Evolutionary conservation across 2,113 vertebrate genomes (phyloP), one percentile per base, ranked within the genome.

Genomic region (Eonycteris spelaea): DNA sequence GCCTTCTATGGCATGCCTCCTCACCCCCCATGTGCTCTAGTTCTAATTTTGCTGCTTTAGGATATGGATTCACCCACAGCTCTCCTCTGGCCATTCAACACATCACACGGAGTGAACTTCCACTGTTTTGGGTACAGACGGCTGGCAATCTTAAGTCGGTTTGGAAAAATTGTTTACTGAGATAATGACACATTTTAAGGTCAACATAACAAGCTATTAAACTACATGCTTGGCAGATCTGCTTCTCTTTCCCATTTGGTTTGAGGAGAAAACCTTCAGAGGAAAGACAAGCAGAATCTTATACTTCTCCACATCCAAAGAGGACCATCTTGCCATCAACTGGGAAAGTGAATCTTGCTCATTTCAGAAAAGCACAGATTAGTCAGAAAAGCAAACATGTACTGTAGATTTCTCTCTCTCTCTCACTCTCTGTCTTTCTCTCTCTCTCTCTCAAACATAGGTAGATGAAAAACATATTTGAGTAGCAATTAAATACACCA

Each of bases 381-480:
- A 94, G 16, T 91, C 43, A 86, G 33, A 57, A 97, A 91, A 79
- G 55, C 40, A 89, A 93, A 87, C 59, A 24, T 55, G 28, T 68
- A 59, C 68, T 59, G 33, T n/a, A 74, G 14, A 61, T 87, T 53
- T 86, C 68, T 63, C 26, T 70, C 30, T 65, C 13, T 45, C 22
- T 63, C 30, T 91, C 22, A 82, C 9, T 61, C 28, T 35, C 74
- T 90, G 30, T 94, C 43, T 73, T 53, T 87, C 35, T 80, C 28
- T 75, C 26, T 94, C 28, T 77, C 6, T 70, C 30, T 40, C 70
- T 79, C 33, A 59, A 4, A 71, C 3, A 93, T 5, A 45, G 1
- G 15, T 68, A 6, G 11, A 30, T 73, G 40, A 53, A 86, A 90
- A 94, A 38, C 33, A 45, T 22, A 51, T 24, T 55, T 70, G 43